Percentiles rank a stretch among this genome's conserved stretches.
These are phyloP conservation scores for Agrilus cyanescens DNA, from an alignment of 2,888 invertebrate species.

Conservation along the genomic window DNA sequence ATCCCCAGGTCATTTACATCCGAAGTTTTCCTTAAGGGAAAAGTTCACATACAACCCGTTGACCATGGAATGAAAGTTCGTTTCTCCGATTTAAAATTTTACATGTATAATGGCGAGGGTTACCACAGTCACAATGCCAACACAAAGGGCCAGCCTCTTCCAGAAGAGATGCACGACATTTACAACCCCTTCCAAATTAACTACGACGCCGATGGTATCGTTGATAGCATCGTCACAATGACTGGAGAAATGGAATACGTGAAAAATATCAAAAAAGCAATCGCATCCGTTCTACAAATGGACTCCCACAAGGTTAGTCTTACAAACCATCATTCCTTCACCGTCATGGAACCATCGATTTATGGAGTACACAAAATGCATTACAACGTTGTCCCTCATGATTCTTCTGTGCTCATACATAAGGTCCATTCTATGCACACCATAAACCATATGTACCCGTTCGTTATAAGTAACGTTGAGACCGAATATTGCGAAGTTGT, in stretches of 20 bases:
- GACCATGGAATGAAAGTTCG: slow-evolving; percentile 23
- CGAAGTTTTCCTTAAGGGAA: slow-evolving; percentile 25
- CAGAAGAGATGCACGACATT: slow-evolving; percentile 13
- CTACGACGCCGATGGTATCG: slow-evolving; percentile 17
- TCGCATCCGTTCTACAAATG: slow-evolving; percentile 30
- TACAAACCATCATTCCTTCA: slow-evolving; percentile 14
- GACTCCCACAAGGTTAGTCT: slow-evolving; percentile 20
- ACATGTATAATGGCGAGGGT: slow-evolving; percentile 24
- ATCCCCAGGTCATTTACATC: slow-evolving; percentile 25
- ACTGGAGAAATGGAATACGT: slow-evolving; percentile 26
- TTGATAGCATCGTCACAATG: slow-evolving; percentile 22
- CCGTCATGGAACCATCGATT: slow-evolving; percentile 27
- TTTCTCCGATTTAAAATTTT: slow-evolving; percentile 23
- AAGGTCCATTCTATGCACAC: slow-evolving; percentile 27
- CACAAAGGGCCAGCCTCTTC: slow-evolving; percentile 9
- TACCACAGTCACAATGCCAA: slow-evolving; percentile 4
- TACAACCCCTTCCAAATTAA: slow-evolving; percentile 15
- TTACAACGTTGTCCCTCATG: slow-evolving; percentile 22
- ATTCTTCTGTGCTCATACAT: slow-evolving; percentile 20
- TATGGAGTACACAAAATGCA: slow-evolving; percentile 26
- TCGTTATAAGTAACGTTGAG: slow-evolving; percentile 23
- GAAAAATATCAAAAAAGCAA: slow-evolving; percentile 30
- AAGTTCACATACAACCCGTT: slow-evolving; percentile 25
- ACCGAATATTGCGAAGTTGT: slow-evolving; percentile 22
- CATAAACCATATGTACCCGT: slow-evolving; percentile 22